These are phyloP conservation scores for Urophycis tenuis DNA, from an alignment of 2,797 vertebrate genomes.

Conservation along the genomic window DNA sequence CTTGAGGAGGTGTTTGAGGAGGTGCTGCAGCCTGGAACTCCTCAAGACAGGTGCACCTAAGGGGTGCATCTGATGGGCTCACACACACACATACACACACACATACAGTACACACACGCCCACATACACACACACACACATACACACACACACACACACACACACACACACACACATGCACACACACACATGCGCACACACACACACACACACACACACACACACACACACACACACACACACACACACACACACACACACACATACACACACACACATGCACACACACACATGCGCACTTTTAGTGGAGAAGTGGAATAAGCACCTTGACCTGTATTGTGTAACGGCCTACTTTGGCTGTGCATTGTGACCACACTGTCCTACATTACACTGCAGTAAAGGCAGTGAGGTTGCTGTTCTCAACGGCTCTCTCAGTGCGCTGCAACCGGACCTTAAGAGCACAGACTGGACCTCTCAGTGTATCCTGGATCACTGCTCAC, in stretches of 20 bases:
- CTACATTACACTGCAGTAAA: constrained; percentile 51
- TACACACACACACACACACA: no score
- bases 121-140: constrained; percentile 13
- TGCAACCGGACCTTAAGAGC: neutral
- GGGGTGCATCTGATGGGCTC: constrained; percentile 40
- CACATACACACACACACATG: constrained; percentile 11
- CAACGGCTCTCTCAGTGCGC: constrained; percentile 9
- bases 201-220: constrained; percentile 9
- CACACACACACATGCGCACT: constrained; percentile 23
- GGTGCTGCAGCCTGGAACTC: constrained; percentile 40
- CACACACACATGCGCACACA: constrained; percentile 22
- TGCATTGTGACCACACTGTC: constrained; percentile 38
- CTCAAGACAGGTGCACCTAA: constrained; percentile 32
- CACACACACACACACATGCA: constrained; percentile 10
- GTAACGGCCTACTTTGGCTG: constrained; percentile 52
- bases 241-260: constrained; percentile 24
- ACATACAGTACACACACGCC: no score
- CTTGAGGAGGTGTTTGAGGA: constrained; percentile 32
- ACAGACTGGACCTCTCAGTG: neutral
- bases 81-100: constrained; percentile 21
- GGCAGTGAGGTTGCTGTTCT: constrained; percentile 21
- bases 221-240: constrained; percentile 20
- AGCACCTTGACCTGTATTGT: constrained; percentile 64
- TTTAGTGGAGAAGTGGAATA: constrained; percentile 54
- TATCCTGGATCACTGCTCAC: neutral